phyloP scores from a whole-genome alignment of 2,797 vertebrate species.

The Syngnathus acus region DNA sequence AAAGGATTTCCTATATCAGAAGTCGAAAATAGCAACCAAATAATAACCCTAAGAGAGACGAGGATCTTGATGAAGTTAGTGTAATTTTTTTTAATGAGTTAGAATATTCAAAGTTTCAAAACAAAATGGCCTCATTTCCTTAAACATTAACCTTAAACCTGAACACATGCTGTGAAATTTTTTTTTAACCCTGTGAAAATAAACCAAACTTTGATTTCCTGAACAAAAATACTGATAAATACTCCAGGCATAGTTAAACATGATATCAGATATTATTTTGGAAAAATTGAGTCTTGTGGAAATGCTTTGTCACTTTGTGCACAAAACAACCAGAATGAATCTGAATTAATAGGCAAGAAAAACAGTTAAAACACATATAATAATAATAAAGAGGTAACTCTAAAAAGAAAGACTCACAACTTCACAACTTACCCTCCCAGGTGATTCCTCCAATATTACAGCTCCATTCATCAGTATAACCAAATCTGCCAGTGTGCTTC shows the following conservation, averaged over 20 bases:
- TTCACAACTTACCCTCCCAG: slow-evolving; percentile 58
- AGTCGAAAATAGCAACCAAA: slow-evolving; percentile 1
- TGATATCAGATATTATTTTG: neutral
- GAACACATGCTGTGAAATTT: neutral
- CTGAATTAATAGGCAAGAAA: neutral
- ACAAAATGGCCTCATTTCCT: neutral
- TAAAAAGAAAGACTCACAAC: slow-evolving; percentile 23
- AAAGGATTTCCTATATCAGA: neutral
- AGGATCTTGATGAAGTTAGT: neutral
- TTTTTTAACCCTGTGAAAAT: neutral
- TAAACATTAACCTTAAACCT: neutral
- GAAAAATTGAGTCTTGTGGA: neutral
- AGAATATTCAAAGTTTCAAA: neutral
- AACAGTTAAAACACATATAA: too few relatives aligned
- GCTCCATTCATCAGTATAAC: slow-evolving; percentile 33
- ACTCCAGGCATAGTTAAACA: neutral
- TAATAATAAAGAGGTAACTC: neutral
- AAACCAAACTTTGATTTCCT: neutral
- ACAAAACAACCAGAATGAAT: neutral
- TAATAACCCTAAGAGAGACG: slow-evolving; percentile 1
- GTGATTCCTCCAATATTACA: slow-evolving; percentile 38
- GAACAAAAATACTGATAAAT: neutral
- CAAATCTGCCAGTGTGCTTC: slow-evolving; percentile 32
- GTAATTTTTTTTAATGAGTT: neutral
- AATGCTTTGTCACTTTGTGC: neutral